phyloP scores from a whole-genome alignment of 2,797 vertebrate genomes.

The Percopsis omiscomaycus region DNA sequence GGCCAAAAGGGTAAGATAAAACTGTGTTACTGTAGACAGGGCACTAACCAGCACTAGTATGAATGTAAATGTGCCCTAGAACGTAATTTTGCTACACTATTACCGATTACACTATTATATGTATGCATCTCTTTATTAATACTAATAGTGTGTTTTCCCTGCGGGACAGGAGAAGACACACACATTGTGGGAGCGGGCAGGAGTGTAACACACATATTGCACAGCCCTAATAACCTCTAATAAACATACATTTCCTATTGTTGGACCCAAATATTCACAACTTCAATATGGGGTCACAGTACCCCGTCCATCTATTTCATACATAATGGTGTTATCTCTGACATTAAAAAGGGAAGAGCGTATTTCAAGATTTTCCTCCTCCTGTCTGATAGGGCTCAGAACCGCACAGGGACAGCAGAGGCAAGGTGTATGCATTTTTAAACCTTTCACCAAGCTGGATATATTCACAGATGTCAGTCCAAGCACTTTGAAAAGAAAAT shows the following conservation, averaged over 20 bases:
- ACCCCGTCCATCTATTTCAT: neutral
- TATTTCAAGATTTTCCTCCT: neutral
- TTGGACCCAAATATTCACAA: neutral
- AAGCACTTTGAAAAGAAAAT: conserved; percentile 30
- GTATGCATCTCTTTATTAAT: too few relatives aligned
- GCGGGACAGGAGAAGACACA: too few relatives aligned
- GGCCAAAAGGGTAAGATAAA: too few relatives aligned
- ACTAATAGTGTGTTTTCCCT: too few relatives aligned
- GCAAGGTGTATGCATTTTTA: conserved; percentile 20
- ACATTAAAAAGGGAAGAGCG: neutral
- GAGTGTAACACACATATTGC: too few relatives aligned
- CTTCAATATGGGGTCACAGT: neutral
- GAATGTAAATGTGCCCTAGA: too few relatives aligned
- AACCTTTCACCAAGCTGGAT: conserved; percentile 27
- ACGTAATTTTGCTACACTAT: too few relatives aligned
- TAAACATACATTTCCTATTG: neutral
- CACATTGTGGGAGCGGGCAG: too few relatives aligned
- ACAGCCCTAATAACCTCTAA: too few relatives aligned
- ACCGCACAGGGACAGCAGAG: neutral
- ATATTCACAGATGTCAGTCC: conserved; percentile 37
- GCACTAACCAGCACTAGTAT: too few relatives aligned
- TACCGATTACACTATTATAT: too few relatives aligned
- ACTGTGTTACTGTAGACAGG: too few relatives aligned
- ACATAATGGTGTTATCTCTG: conserved; percentile 11
- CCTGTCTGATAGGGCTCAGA: conserved; percentile 15